These are phyloP conservation scores for Xanthorhoe designata DNA, from an alignment of 2,888 invertebrate species.

Conservation along the genomic window DNA sequence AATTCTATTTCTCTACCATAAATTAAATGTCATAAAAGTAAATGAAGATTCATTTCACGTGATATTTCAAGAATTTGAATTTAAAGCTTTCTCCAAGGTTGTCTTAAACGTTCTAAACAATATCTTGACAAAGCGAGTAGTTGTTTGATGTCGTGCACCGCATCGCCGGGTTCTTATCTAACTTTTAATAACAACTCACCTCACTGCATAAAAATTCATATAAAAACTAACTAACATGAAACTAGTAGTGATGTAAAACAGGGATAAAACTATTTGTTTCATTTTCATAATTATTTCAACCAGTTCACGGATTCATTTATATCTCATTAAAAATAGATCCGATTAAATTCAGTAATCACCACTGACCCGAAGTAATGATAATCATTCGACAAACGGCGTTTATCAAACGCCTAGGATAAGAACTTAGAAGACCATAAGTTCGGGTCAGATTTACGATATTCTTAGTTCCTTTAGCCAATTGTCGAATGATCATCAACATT, in stretches of 20 bases:
- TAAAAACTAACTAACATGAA: constrained; percentile 56
- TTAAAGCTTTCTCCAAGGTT: constrained; percentile 9
- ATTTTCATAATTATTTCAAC: neutral
- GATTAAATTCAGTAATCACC: too few species aligned
- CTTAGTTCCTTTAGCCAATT: too few species aligned
- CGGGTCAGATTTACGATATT: too few species aligned
- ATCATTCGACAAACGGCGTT: too few species aligned
- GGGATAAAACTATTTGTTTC: neutral
- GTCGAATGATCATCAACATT: too few species aligned
- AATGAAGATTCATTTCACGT: neutral
- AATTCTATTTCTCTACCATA: too few species aligned
- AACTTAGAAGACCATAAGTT: too few species aligned
- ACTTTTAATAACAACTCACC: constrained; percentile 70
- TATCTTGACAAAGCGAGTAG: constrained; percentile 47
- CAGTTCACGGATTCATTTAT: neutral
- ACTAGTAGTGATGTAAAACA: constrained; percentile 40
- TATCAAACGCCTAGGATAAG: too few species aligned
- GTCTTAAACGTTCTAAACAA: constrained; percentile 16
- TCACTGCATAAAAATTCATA: constrained; percentile 65
- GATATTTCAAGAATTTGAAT: neutral
- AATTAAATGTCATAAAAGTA: neutral
- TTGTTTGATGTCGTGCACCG: constrained; percentile 61
- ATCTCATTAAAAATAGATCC: too few species aligned
- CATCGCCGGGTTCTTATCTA: constrained; percentile 70
- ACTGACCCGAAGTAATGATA: too few species aligned